These are phyloP conservation scores for Ischnura elegans DNA, from an alignment of 2,888 invertebrate species.

Conservation along the genomic window DNA sequence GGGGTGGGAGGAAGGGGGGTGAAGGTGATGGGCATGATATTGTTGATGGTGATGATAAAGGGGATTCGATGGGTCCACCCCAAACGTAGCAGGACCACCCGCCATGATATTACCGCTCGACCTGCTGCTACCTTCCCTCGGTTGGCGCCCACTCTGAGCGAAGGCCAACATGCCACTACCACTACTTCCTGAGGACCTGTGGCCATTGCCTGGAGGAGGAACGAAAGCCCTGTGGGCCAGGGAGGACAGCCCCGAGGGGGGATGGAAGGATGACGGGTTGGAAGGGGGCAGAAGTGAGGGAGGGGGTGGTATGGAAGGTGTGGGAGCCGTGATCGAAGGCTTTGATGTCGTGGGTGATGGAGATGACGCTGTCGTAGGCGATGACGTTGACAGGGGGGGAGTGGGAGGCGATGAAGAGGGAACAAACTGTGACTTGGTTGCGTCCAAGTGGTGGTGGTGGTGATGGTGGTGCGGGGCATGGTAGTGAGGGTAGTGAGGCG, in stretches of 20 bases:
- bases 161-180: slow-evolving; percentile 19
- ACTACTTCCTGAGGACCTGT: background rate
- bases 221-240: background rate
- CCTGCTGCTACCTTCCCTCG: slow-evolving; percentile 27
- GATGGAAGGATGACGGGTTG: slow-evolving; percentile 12
- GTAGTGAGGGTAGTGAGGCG: slow-evolving; percentile 54
- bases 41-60: slow-evolving; percentile 50
- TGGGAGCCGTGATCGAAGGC: slow-evolving; percentile 5
- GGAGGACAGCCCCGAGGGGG: slow-evolving; percentile 12
- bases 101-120: background rate
- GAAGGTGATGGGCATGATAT: slow-evolving; percentile 39
- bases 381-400: background rate
- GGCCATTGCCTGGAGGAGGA: background rate
- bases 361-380: slow-evolving; percentile 36
- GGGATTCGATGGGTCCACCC: slow-evolving; percentile 1
- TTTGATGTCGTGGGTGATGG: background rate
- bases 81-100: slow-evolving; percentile 21
- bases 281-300: slow-evolving; percentile 33
- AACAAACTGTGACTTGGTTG: slow-evolving; percentile 39
- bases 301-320: slow-evolving; percentile 37
- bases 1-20: background rate
- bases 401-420: slow-evolving; percentile 33
- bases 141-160: background rate
- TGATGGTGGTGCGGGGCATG: background rate
- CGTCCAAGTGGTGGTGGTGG: background rate